A percentile compares a stretch with the other conserved stretches of the same genome.
These are phyloP conservation scores for Tolypeutes matacus DNA, from an alignment of 2,797 vertebrate genomes.

Conservation along the genomic window DNA sequence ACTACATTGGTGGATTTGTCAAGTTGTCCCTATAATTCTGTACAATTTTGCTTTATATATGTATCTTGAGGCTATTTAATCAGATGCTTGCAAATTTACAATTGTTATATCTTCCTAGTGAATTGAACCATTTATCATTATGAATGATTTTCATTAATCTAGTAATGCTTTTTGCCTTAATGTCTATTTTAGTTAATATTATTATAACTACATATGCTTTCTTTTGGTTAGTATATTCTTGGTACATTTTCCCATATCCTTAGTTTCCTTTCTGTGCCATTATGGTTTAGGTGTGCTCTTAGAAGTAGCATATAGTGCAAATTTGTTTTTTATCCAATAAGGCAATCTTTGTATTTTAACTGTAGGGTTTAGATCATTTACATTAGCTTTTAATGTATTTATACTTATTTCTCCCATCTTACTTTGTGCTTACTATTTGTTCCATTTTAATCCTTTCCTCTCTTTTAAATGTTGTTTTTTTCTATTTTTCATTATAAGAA, in stretches of 20 bases:
- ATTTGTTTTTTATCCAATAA: not conserved
- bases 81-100: slow-evolving; percentile 14
- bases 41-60: not conserved
- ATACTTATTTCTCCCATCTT: not conserved
- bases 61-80: not conserved
- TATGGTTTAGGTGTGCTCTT: slow-evolving; percentile 21
- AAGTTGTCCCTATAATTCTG: not conserved
- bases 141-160: not conserved
- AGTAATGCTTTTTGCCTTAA: not conserved
- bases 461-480: slow-evolving; percentile 12
- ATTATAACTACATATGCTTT: not conserved
- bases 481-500: not conserved
- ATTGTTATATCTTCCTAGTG: not conserved
- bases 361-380: not conserved
- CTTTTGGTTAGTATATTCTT: not conserved
- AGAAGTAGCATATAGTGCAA: slow-evolving; percentile 1
- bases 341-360: not conserved
- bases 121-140: not conserved
- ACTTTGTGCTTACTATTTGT: slow-evolving; percentile 26
- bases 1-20: not conserved
- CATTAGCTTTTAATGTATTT: not conserved
- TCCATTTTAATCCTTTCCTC: not conserved
- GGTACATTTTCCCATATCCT: not conserved
- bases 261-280: not conserved
- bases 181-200: not conserved